These are phyloP conservation scores for Nannospalax galili DNA, from an alignment of 2,113 vertebrate species.

Conservation along the genomic window DNA sequence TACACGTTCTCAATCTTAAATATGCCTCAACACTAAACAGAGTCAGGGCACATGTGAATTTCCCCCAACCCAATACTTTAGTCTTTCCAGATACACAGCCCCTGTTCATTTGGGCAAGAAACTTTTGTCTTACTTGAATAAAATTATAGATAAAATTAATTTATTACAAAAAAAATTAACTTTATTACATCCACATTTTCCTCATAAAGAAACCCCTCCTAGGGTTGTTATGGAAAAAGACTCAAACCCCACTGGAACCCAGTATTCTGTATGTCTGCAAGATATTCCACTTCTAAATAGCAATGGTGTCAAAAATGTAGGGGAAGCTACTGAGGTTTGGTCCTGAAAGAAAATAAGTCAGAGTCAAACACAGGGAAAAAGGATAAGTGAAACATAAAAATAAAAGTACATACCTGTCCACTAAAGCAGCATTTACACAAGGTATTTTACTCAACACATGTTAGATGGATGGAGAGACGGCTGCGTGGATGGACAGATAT, in stretches of 20 bases:
- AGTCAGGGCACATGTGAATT: neutral
- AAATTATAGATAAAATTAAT: constrained; percentile 25
- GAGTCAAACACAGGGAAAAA: neutral
- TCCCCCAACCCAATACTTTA: neutral
- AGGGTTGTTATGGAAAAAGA: neutral
- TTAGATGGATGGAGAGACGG: neutral
- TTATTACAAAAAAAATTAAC: too few species aligned
- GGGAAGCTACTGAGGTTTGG: neutral
- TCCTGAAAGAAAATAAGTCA: constrained; percentile 29
- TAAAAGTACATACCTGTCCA: neutral
- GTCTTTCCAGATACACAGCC: neutral
- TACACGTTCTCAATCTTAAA: neutral
- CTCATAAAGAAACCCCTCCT: neutral
- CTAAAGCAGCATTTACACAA: neutral
- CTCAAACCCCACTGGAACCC: neutral
- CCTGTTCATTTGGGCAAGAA: neutral
- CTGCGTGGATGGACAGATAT: neutral
- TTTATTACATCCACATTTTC: neutral
- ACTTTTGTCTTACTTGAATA: neutral
- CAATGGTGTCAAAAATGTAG: neutral
- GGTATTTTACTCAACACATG: neutral
- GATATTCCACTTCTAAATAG: constrained; percentile 11
- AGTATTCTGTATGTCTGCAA: neutral
- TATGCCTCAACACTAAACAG: neutral
- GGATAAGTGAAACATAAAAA: constrained; percentile 14